Evolutionary conservation across 2,113 vertebrate genomes (phyloP).

Genomic region (Dipodomys spectabilis): DNA sequence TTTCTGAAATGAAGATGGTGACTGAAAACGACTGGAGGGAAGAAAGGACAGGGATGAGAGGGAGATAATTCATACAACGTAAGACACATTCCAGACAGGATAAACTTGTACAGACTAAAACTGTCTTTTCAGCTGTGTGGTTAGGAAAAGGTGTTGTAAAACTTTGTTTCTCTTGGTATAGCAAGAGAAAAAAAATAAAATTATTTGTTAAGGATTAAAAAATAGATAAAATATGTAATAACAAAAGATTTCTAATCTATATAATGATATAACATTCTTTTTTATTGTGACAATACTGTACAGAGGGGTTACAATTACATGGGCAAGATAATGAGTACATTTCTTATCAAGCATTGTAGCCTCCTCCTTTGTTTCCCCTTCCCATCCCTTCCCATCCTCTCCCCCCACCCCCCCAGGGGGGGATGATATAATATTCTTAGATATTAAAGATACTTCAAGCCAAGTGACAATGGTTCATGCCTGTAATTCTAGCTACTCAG

Average conservation of each 20-base stretch:
- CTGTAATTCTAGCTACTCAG: too few species aligned
- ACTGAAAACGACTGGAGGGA: background rate
- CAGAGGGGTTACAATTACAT: too few species aligned
- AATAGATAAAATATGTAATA: background rate
- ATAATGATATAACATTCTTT: background rate
- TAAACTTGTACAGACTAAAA: background rate
- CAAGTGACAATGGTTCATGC: too few species aligned
- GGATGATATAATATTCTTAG: background rate
- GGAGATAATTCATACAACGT: background rate
- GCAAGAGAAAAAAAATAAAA: background rate
- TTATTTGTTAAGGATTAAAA: background rate
- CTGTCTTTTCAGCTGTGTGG: background rate
- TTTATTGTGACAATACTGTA: too few species aligned
- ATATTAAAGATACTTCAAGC: background rate
- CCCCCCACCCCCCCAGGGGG: too few species aligned
- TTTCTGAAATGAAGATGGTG: background rate
- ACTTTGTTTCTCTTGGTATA: too few species aligned
- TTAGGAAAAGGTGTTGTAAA: background rate
- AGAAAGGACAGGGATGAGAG: background rate
- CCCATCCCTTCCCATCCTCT: too few species aligned
- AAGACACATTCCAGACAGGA: background rate
- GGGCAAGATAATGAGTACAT: too few species aligned
- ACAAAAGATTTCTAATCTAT: background rate
- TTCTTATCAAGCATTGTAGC: too few species aligned
- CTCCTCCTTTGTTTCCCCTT: too few species aligned